Evolutionary conservation across 2,113 vertebrate genomes (phyloP), one percentile per base, ranked within the genome.

Genomic region (Forbesichthys agassizii): DNA sequence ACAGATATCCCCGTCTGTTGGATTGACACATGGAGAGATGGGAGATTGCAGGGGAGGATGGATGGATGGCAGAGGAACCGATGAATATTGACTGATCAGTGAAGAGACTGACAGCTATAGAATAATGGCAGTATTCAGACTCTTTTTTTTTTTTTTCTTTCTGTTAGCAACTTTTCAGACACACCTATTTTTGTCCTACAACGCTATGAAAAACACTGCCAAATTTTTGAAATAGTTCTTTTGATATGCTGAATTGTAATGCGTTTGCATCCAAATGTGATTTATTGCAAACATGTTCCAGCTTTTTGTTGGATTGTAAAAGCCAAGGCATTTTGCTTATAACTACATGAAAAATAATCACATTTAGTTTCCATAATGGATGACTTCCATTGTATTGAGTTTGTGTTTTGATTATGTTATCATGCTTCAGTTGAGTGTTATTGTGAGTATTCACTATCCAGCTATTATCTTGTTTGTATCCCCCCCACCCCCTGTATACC

Each of bases 331-430:
- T 85, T 83, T 84, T 88, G 61, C 82, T 82, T 81, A 88, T 85
- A 88, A 84, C 74, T 78, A 66, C 77, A 88, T 88, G 81, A 89
- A 88, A 86, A 80, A 76, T 88, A 91, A 89, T 89, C 81, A 60
- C 74, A 83, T 91, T 91, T 86, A 76, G 81, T 77, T 80, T 77
- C 77, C 53, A n/a, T 89, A 91, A 91, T 89, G 80, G 84, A 63
- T 48, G 61, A 87, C 88, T 89, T 90, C 71, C 81, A 77, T 69
- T 81, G 89, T 81, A 87, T 61, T 71, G 74, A 83, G 86, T 80
- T 86, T 86, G 85, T 88, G 86, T 88, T 88, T 84, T 88, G 85
- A 91, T 91, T 91, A 88, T 86, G 88, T 91, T 89, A 85, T 67
- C 87, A 88, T 90, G 86, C 88, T 89, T 90, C 87, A 89, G 89